These are phyloP conservation scores for Chlorops oryzae DNA, from an alignment of 1,140 invertebrate species.

Conservation along the genomic window DNA sequence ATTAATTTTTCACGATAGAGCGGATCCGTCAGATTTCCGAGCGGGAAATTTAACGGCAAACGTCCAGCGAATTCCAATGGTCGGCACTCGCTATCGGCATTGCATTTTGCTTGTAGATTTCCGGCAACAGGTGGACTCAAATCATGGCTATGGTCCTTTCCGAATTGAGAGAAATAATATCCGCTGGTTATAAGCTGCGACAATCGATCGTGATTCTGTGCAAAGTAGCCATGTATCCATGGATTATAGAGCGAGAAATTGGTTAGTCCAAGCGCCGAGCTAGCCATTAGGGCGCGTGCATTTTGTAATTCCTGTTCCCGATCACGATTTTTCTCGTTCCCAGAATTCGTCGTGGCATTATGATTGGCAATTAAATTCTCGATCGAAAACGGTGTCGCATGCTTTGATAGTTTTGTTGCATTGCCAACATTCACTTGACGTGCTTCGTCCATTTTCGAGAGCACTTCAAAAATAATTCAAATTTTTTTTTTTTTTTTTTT, in stretches of 20 bases:
- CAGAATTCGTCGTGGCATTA: constrained; percentile 17
- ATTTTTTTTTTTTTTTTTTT: constrained; percentile 4
- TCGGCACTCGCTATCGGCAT: background rate
- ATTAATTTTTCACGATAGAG: constrained; percentile 9
- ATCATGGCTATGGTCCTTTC: too few relatives aligned
- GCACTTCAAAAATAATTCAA: constrained; percentile 8
- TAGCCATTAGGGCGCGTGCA: constrained; percentile 37
- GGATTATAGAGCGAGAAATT: constrained; percentile 46
- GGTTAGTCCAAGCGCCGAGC: constrained; percentile 34
- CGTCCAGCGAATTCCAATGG: background rate
- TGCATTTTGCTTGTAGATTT: background rate
- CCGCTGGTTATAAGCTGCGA: constrained; percentile 39
- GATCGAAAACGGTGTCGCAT: constrained; percentile 43
- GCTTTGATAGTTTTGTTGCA: constrained; percentile 24
- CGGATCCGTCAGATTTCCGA: constrained; percentile 8
- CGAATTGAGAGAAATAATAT: constrained; percentile 22
- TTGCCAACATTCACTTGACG: background rate
- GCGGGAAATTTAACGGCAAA: constrained; percentile 8
- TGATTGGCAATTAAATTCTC: constrained; percentile 42
- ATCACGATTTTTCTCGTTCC: constrained; percentile 1
- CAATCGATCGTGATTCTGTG: constrained; percentile 42
- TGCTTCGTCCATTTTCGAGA: constrained; percentile 6
- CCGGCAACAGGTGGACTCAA: too few relatives aligned
- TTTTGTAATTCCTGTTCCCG: constrained; percentile 25
- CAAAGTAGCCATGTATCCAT: constrained; percentile 44